Evolutionary conservation across 35 echinoderm and acorn worm genomes (phyloP).

Genomic region (Ophiothrix spiculata): DNA sequence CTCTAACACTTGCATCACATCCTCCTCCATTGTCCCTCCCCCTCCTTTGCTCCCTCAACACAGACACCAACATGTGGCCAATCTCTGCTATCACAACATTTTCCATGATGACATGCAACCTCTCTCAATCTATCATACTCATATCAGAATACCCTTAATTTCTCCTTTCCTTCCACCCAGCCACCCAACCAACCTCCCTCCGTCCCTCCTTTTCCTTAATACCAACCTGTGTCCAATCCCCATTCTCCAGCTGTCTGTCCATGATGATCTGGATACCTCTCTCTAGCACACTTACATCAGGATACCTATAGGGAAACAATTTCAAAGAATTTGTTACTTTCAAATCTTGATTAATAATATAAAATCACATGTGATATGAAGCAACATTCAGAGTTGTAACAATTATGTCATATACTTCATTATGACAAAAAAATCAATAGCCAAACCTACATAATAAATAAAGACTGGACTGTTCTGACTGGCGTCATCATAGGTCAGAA

Average conservation of each 20-base stretch:
- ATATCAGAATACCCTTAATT: neutral
- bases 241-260: conserved; percentile 58
- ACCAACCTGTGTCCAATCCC: conserved; percentile 83
- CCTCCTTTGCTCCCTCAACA: no score
- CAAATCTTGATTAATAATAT: neutral
- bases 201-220: no score
- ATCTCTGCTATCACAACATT: no score
- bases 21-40: no score
- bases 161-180: neutral
- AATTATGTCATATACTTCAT: no score
- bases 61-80: no score
- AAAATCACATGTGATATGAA: neutral
- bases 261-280: conserved; percentile 66
- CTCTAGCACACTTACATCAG: conserved; percentile 58
- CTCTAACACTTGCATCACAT: no score
- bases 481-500: no score
- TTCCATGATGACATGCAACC: neutral
- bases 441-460: neutral
- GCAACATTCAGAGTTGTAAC: neutral
- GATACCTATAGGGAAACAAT: conserved; percentile 59
- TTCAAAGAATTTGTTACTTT: neutral
- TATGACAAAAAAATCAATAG: neutral
- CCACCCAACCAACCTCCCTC: neutral
- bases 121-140: neutral
- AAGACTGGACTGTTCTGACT: no score